A percentile compares a stretch with the other conserved stretches of the same genome.
phyloP scores from a whole-genome alignment of 2,113 vertebrate genomes.

The Scatophagus argus region DNA sequence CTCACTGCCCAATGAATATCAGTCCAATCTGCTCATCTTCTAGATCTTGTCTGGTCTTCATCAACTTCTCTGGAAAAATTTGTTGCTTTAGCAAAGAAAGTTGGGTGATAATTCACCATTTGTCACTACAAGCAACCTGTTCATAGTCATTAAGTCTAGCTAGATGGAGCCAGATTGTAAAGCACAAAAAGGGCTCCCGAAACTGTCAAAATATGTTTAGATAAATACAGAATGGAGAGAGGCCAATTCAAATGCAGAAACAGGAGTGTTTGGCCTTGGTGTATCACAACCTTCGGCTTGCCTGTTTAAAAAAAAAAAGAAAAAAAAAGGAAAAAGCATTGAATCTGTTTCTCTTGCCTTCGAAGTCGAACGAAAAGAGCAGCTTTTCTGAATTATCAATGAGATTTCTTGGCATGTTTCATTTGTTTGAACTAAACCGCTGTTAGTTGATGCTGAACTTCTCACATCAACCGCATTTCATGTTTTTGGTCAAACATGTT shows the following conservation, averaged over 20 bases:
- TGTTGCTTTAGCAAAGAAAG: too few species aligned
- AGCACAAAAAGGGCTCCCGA: background rate
- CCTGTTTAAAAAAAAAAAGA: background rate
- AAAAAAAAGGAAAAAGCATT: background rate
- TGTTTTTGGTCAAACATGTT: slow-evolving; percentile 10
- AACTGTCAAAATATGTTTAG: background rate
- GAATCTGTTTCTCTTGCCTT: background rate
- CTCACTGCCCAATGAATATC: background rate
- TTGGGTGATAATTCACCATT: background rate
- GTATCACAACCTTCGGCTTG: background rate
- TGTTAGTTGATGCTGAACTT: background rate
- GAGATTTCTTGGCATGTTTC: background rate
- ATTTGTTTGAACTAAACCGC: slow-evolving; percentile 6
- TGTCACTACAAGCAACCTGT: background rate
- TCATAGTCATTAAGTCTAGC: background rate
- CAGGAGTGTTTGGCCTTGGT: background rate
- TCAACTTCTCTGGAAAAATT: background rate
- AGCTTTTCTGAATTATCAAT: background rate
- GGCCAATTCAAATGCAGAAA: background rate
- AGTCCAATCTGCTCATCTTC: background rate
- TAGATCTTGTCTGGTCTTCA: background rate
- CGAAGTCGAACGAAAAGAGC: background rate
- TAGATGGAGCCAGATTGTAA: background rate
- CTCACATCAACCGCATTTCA: background rate
- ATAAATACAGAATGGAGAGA: background rate